Conservation (phyloP, 2,888 invertebrate genomes). For the Nomada ferruginata region DNA sequence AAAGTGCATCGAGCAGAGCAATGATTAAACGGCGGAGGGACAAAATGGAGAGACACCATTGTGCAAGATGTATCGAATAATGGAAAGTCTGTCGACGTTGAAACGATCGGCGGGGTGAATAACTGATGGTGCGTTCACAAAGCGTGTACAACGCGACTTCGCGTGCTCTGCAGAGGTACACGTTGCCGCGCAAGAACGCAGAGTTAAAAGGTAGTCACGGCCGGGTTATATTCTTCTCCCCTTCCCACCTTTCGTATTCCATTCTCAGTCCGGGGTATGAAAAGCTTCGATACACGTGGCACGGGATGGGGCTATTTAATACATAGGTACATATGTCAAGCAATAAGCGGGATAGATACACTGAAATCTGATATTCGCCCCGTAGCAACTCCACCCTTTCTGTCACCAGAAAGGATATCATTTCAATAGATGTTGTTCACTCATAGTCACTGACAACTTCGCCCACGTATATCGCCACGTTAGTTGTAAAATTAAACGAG, state of each 20-base stretch:
- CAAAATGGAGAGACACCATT: not conserved
- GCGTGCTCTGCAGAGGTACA: constrained; percentile 17
- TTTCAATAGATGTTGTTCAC: constrained; percentile 53
- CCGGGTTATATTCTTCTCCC: constrained; percentile 52
- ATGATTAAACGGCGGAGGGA: not conserved
- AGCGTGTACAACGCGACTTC: constrained; percentile 3
- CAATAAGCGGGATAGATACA: constrained; percentile 60
- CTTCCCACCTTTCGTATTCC: constrained; percentile 46
- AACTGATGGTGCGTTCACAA: constrained; percentile 18
- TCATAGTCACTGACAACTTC: constrained; percentile 31
- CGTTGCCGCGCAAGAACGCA: constrained; percentile 29
- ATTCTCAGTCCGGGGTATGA: constrained; percentile 46
- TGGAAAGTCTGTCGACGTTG: constrained; percentile 30
- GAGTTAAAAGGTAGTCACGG: constrained; percentile 52
- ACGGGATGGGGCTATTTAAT: constrained; percentile 56
- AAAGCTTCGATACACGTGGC: constrained; percentile 55
- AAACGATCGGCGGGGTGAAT: constrained; percentile 44
- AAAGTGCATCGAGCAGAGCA: not conserved
- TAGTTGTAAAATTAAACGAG: constrained; percentile 40
- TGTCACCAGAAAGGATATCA: constrained; percentile 50
- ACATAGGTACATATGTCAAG: constrained; percentile 62
- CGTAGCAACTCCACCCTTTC: constrained; percentile 48
- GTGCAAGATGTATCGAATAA: constrained; percentile 12
- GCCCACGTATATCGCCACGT: constrained; percentile 36
- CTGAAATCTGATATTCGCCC: constrained; percentile 65